Base-by-base conservation (phyloP, 2,888 invertebrate genomes). In the Theretra japonica region DNA sequence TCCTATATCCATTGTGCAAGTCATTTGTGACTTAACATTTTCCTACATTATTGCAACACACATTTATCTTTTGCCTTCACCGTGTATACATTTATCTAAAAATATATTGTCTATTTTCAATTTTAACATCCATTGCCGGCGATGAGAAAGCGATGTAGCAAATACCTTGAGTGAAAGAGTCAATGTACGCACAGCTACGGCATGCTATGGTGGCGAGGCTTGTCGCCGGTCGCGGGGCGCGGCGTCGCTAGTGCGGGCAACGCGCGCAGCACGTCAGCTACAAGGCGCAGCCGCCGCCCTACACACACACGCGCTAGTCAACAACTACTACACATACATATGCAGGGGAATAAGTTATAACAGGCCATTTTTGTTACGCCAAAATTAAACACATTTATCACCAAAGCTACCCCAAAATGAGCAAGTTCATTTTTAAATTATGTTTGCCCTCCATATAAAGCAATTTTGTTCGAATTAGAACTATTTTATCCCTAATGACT, bases 261-360 rank as follows among this genome's bases (percentile, higher is more conserved):
- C 86, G 87, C 89, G 90, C 90, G 91, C 93, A 94, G 85, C 93
- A 94, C 79, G 86, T 92, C 94, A 94, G 94, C 93, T 94, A 94
- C 89, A 94, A 82, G 84, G 92, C 84, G 90, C 94, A 93, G 75
- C 93, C 88, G 85, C 90, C 88, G 87, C 92, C 94, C 94, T 94
- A 90, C 83, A 82, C 87, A 90, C 84, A 86, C 82, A 80, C 79
- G 75, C 81, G 76, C 81, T 60, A 78, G 83, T 83, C 70, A 73
- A 53, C 48, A 72, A 72, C 59, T 69, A 21, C 68, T 23, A 69
- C 30, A 68, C 60, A 23, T 30, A 48, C 70, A 41, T 17, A 58
- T 25, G 41, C 59, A 48, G 53, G 60, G 33, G 41, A 41, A 6
- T 21, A n/a, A n/a, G n/a, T n/a, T n/a, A n/a, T n/a, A 33, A 21